phyloP scores from a whole-genome alignment of 2,888 invertebrate genomes.

The Dasysyrphus tricinctus region DNA sequence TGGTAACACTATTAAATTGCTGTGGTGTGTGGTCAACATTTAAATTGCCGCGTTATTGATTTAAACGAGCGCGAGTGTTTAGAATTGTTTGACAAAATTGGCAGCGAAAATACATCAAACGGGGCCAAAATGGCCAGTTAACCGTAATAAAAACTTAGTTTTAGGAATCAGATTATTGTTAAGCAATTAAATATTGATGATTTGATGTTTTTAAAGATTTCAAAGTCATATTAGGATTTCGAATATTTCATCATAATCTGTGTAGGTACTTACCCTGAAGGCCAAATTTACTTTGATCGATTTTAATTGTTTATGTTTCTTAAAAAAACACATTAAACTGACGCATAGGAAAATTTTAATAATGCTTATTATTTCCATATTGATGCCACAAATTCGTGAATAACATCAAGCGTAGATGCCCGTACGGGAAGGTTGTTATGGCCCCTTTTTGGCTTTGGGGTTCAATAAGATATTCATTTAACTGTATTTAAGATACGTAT shows the following conservation, averaged over 20 bases:
- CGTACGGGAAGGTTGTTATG: too few species aligned
- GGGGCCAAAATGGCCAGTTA: constrained; percentile 28
- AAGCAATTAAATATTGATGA: constrained; percentile 21
- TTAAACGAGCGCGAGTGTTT: constrained; percentile 38
- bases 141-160: constrained; percentile 63
- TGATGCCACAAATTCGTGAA: too few species aligned
- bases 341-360: too few species aligned
- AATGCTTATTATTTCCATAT: too few species aligned
- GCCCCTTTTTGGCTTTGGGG: too few species aligned
- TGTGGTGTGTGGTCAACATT: constrained; percentile 62
- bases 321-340: too few species aligned
- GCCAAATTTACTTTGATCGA: not conserved
- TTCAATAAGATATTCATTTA: too few species aligned
- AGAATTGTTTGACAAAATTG: constrained; percentile 47
- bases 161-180: constrained; percentile 9
- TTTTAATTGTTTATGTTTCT: too few species aligned
- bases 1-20: constrained; percentile 51
- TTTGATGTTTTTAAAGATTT: constrained; percentile 7
- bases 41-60: constrained; percentile 65
- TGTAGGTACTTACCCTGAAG: not conserved
- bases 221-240: not conserved
- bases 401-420: too few species aligned
- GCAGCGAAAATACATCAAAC: constrained; percentile 25
- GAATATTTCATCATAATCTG: not conserved
- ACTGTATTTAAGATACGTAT: too few species aligned